Base-by-base conservation (phyloP, 2,113 vertebrate species). In the Nerophis lumbriciformis region DNA sequence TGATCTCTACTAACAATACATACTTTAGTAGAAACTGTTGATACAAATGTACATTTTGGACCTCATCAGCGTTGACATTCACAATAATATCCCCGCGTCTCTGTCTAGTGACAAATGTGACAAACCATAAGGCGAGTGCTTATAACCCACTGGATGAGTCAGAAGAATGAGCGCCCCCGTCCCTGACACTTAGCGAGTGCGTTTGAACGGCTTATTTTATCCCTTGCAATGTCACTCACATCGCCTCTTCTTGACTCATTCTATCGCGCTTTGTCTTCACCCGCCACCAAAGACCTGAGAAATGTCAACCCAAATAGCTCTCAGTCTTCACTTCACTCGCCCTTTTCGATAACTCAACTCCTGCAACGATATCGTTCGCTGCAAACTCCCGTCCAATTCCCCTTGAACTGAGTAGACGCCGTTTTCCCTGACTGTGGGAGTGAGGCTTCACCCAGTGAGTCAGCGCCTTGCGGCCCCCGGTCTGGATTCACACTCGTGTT, bases 201-300 rank as follows among this genome's bases (percentile, higher is more conserved):
- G 52, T 56, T 28, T 82, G 72, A 54, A 73, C 73, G 71, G 56
- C 69, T 55, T 61, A 53, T 74, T 81, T 79, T 63, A 71, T 73
- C 55, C 63, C 47, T 53, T 78, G 69, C 72, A 62, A 63, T 69
- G 53, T 42, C 69, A 79, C 60, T 82, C 76, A 79, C 56, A 9
- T 77, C 63, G 19, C 59, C 14, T 75, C 62, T 77, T 75, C 62
- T 77, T 77, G 82, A 81, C 67, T 83, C 78, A 73, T 75, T 44
- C 50, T 68, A 53, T 62, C 68, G 42, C 68, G 61, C 67, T 66
- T 71, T 66, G 53, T n/a, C 66, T 71, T 77, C 54, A 65, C 38
- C 64, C 49, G 3, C 53, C 1, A 5, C 51, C 21, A 53, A 62
- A 66, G 74, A 78, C 73, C 64, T 57, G 61, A 71, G 70, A 72